Percentiles rank a stretch among this genome's conserved stretches.
phyloP scores from a whole-genome alignment of 2,113 vertebrate genomes.

The Aptenodytes forsteri region DNA sequence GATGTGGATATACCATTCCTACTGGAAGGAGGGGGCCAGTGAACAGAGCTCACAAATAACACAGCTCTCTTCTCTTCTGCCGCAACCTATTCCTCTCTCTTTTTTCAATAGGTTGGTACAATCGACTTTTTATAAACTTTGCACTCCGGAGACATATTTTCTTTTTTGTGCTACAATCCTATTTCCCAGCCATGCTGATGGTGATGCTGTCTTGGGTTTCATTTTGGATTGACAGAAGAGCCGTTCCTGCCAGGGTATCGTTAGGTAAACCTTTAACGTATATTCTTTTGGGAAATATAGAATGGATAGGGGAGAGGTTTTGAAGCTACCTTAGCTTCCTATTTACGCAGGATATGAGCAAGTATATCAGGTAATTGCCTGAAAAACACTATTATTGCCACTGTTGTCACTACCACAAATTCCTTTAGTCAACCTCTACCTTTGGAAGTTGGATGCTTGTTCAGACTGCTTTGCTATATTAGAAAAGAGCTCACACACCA shows the following conservation, averaged over 20 bases:
- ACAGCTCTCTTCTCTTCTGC: not conserved
- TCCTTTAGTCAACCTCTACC: not conserved
- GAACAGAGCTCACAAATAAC: not conserved
- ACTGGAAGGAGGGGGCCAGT: not conserved
- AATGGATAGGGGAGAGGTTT: not conserved
- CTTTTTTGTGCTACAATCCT: slow-evolving; percentile 95
- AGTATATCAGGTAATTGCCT: not conserved
- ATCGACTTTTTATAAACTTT: slow-evolving; percentile 92
- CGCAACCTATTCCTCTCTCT: not conserved
- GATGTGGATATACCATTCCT: not conserved
- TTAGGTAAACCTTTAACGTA: slow-evolving; percentile 77
- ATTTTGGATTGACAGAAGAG: slow-evolving; percentile 92
- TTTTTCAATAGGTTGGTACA: slow-evolving; percentile 86
- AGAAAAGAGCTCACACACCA: not conserved
- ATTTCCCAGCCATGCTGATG: slow-evolving; percentile 94
- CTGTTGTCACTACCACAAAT: not conserved
- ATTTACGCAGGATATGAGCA: not conserved
- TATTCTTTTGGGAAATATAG: not conserved
- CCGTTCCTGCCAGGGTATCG: slow-evolving; percentile 90
- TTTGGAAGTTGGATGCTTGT: not conserved
- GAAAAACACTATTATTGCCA: not conserved
- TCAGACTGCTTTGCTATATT: not conserved
- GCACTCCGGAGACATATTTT: slow-evolving; percentile 90
- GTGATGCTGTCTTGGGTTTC: slow-evolving; percentile 94
- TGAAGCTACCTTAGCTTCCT: not conserved